These are phyloP conservation scores for Heliconius melpomene DNA, from an alignment of 1,140 invertebrate genomes.

Conservation along the genomic window DNA sequence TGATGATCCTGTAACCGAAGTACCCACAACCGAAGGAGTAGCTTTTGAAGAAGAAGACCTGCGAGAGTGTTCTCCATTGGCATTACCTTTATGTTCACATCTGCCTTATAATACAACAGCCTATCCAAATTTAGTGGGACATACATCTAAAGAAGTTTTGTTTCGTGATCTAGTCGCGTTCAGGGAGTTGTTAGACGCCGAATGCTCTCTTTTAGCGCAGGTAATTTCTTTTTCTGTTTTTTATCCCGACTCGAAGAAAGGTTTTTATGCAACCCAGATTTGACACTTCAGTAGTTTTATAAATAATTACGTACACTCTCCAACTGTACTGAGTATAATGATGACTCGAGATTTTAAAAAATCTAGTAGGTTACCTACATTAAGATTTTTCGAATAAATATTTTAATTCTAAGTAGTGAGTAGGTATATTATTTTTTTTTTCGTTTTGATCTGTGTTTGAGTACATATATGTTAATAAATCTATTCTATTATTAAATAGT, in stretches of 20 bases:
- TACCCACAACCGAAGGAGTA: conserved; percentile 79
- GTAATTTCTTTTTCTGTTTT: conserved; percentile 47
- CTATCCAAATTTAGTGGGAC: conserved; percentile 90
- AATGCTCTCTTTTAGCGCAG: conserved; percentile 90
- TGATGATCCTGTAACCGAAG: conserved; percentile 80
- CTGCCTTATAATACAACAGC: conserved; percentile 90
- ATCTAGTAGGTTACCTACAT: neutral
- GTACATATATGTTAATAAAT: neutral
- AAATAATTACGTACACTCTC: conserved; percentile 15
- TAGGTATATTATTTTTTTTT: neutral
- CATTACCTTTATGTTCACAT: conserved; percentile 87
- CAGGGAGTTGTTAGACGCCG: conserved; percentile 92
- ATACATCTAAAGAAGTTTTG: conserved; percentile 85
- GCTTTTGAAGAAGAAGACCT: conserved; percentile 74
- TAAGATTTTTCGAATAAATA: too few species aligned
- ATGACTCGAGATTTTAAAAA: neutral
- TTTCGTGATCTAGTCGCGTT: conserved; percentile 90
- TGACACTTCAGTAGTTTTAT: conserved; percentile 18
- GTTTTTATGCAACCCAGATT: conserved; percentile 29
- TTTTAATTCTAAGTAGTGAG: too few species aligned
- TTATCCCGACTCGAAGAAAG: conserved; percentile 15
- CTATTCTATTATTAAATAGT: neutral
- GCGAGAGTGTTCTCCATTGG: conserved; percentile 85
- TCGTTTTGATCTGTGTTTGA: too few species aligned
- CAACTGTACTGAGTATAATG: neutral